These are phyloP conservation scores for Dinothrombium tinctorium DNA, from an alignment of 1,140 invertebrate species.

Conservation along the genomic window DNA sequence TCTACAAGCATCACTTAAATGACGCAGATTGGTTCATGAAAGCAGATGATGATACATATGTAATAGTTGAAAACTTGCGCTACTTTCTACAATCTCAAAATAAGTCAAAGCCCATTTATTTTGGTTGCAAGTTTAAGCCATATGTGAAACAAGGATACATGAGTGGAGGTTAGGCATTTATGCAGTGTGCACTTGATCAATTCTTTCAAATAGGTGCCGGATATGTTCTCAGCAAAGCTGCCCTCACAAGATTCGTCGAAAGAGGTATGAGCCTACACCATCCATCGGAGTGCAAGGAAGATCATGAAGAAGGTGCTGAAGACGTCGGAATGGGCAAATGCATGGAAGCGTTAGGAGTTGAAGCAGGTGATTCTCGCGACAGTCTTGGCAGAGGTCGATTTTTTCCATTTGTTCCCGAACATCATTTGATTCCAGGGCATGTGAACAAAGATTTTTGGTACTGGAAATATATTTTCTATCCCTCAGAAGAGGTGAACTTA, in stretches of 20 bases:
- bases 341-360: slow-evolving; percentile 13
- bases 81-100: slow-evolving; percentile 55
- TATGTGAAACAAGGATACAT: slow-evolving; percentile 75
- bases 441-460: slow-evolving; percentile 67
- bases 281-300: slow-evolving; percentile 10
- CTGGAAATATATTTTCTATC: slow-evolving; percentile 81
- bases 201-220: slow-evolving; percentile 24
- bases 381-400: slow-evolving; percentile 14
- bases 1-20: slow-evolving; percentile 52
- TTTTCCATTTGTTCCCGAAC: slow-evolving; percentile 29
- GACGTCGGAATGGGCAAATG: slow-evolving; percentile 75
- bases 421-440: slow-evolving; percentile 66
- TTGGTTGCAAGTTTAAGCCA: slow-evolving; percentile 68
- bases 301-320: slow-evolving; percentile 50
- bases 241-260: slow-evolving; percentile 44
- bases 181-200: background rate
- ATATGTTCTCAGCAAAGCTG: slow-evolving; percentile 64
- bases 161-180: slow-evolving; percentile 41
- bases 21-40: slow-evolving; percentile 81
- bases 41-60: slow-evolving; percentile 83
- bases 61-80: slow-evolving; percentile 68
- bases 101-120: slow-evolving; percentile 47
- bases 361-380: slow-evolving; percentile 16
- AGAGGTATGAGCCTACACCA: slow-evolving; percentile 16
- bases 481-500: slow-evolving; percentile 44